Conservation (phyloP, 2,888 invertebrate genomes). For the Ptychoptera albimana region DNA sequence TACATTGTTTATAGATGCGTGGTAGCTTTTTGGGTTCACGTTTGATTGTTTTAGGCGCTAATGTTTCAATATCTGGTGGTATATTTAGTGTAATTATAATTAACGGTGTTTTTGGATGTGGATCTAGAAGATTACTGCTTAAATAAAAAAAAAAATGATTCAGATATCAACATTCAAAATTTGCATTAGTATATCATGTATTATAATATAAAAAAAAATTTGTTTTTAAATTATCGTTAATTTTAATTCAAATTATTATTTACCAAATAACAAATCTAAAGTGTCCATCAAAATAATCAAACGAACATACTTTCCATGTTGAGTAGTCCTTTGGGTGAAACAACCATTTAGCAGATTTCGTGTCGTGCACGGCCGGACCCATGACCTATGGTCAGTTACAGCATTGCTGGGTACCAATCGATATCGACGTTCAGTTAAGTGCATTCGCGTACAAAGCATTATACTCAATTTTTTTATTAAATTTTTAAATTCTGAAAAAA, state of each 20-base stretch:
- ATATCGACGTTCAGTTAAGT: constrained; percentile 3
- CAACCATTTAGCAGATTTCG: not conserved
- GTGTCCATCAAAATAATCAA: too few species aligned
- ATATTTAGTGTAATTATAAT: constrained; percentile 7
- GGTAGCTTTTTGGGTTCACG: constrained; percentile 5
- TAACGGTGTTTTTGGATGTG: constrained; percentile 4
- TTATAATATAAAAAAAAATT: too few species aligned
- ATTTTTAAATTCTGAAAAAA: too few species aligned
- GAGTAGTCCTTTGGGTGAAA: too few species aligned
- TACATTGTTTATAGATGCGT: constrained; percentile 7
- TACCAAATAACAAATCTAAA: too few species aligned
- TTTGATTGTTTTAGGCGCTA: constrained; percentile 7
- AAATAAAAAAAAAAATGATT: too few species aligned
- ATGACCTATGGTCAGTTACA: constrained; percentile 2
- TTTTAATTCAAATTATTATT: too few species aligned
- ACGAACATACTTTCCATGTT: too few species aligned
- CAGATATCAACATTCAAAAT: too few species aligned
- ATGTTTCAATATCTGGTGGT: constrained; percentile 5
- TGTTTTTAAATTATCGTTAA: too few species aligned
- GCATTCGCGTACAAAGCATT: constrained; percentile 5
- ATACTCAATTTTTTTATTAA: not conserved
- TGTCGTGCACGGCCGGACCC: constrained; percentile 5
- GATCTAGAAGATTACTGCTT: too few species aligned
- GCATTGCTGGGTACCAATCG: not conserved
- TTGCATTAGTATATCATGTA: too few species aligned